Evolutionary conservation across 2,797 vertebrate genomes (phyloP).

Genomic region (Zenarchopterus dispar): DNA sequence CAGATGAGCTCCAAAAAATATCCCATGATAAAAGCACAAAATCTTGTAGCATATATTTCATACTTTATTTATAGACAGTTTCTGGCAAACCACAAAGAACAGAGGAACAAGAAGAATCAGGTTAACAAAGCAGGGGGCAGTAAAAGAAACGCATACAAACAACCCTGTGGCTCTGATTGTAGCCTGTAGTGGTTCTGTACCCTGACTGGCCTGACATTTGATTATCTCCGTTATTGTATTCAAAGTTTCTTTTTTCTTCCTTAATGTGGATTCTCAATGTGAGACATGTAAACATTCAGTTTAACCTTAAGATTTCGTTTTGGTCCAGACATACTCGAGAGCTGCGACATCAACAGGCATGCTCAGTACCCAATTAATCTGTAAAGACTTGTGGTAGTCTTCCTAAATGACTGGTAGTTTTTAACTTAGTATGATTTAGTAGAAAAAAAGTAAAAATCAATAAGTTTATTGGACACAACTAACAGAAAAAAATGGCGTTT

Average conservation of each 20-base stretch:
- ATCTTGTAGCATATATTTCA: constrained; percentile 46
- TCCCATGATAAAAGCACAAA: constrained; percentile 1
- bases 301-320: constrained; percentile 50
- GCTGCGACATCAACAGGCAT: constrained; percentile 16
- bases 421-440: neutral
- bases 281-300: constrained; percentile 76
- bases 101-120: constrained; percentile 75
- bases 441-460: neutral
- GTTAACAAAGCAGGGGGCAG: constrained; percentile 70
- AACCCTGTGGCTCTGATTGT: constrained; percentile 59
- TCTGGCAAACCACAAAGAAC: constrained; percentile 82
- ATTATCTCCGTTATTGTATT: constrained; percentile 39
- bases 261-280: constrained; percentile 78
- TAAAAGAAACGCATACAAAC: constrained; percentile 67
- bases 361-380: no score
- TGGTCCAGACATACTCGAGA: constrained; percentile 64
- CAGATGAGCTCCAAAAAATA: neutral
- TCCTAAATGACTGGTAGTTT: no score
- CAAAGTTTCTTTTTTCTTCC: constrained; percentile 10
- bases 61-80: constrained; percentile 85
- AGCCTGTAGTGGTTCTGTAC: constrained; percentile 54
- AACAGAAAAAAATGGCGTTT: constrained; percentile 50
- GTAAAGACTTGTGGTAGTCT: no score
- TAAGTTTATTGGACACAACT: constrained; percentile 20
- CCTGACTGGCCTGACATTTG: constrained; percentile 41